Evolutionary conservation across 2,888 invertebrate species (phyloP), one percentile per base, ranked within the genome.

Genomic region (Scaptomyza flava): DNA sequence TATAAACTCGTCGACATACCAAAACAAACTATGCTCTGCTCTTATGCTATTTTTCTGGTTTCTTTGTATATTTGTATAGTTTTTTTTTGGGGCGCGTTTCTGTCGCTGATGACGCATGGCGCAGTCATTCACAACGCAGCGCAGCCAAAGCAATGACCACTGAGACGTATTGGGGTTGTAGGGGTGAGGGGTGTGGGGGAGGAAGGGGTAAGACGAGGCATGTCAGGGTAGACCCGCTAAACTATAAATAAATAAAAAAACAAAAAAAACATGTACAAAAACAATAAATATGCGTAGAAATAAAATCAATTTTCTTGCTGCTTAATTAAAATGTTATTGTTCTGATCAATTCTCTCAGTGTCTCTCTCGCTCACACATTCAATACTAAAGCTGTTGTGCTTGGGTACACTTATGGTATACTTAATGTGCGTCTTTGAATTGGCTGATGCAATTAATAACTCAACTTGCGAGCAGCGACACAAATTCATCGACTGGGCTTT

Each of bases 381-480:
- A 17, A 17, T 17, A 17, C 17, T 17, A 17, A 17, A 17, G 17
- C 17, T 17, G 17, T 17, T 17, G 17, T 17, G 1, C 2, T 27
- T 27, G 27, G 27, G 27, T 6, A 31, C 47, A 31, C 11, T 54
- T 48, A 57, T 27, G 34, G 50, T 36, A 36, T 6, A 27, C 27
- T 27, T 14, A 6, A 9, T 51, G 53, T 54, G 42, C 50, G 27
- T 23, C 36, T 47, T 12, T 34, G 6, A 78, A 73, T 63, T 78
- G 78, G 75, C 75, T 81, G 87, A 77, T 70, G 83, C 54, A 77
- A 79, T 79, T 74, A 65, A 71, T 81, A 80, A 84, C 41, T 67
- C 54, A 36, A 38, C 66, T 65, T 78, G 62, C 73, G 47, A 62
- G 42, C 57, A 62, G 42, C 57, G 30, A 1, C 56, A 23, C 66